These are phyloP conservation scores for Cryptocephalus primarius DNA, from an alignment of 2,888 invertebrate genomes.

Conservation along the genomic window DNA sequence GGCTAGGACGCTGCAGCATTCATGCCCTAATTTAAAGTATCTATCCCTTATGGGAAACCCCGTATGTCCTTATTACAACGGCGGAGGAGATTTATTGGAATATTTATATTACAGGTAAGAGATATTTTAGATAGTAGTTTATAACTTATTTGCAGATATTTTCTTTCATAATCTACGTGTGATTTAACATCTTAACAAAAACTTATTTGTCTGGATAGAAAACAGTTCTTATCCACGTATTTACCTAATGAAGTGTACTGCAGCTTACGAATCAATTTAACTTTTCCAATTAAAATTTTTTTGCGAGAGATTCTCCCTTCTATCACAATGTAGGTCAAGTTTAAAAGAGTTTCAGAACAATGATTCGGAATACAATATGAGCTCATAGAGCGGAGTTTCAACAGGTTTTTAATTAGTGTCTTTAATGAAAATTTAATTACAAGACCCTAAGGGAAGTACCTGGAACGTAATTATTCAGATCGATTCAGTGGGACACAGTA, in stretches of 20 bases:
- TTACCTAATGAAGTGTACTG: too few relatives aligned
- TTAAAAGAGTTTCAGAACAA: background rate
- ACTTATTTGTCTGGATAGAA: too few relatives aligned
- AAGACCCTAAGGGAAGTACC: too few relatives aligned
- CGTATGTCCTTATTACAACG: constrained; percentile 66
- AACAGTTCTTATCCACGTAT: too few relatives aligned
- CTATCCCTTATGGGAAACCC: constrained; percentile 80
- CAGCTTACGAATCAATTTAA: background rate
- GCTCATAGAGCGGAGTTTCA: too few relatives aligned
- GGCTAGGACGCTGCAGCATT: constrained; percentile 55
- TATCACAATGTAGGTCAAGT: background rate
- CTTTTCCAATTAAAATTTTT: background rate
- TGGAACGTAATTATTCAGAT: too few relatives aligned
- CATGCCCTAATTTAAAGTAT: constrained; percentile 63
- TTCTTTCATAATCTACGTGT: background rate
- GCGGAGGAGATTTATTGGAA: constrained; percentile 64
- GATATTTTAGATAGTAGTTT: background rate
- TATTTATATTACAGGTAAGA: constrained; percentile 63
- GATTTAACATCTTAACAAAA: too few relatives aligned
- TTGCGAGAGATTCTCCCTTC: background rate
- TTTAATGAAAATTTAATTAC: too few relatives aligned
- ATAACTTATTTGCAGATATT: background rate
- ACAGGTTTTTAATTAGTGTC: too few relatives aligned
- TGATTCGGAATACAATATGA: background rate
- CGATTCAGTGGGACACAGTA: too few relatives aligned